phyloP scores from a whole-genome alignment of 2,888 invertebrate species.

The Punctoribates punctum region DNA sequence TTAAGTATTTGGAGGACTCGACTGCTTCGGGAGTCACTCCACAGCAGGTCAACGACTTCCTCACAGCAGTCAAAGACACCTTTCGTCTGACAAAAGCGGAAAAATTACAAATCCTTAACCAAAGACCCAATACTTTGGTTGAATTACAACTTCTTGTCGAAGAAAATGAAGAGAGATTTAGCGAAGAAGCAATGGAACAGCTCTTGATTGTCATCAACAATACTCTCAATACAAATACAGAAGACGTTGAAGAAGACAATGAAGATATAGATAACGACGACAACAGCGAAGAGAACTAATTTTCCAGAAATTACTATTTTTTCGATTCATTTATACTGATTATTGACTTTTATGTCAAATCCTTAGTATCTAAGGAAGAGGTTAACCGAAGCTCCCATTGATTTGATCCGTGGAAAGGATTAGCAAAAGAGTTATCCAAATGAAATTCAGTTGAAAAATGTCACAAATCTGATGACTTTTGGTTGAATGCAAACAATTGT shows the following conservation, averaged over 20 bases:
- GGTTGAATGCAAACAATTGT: too few species aligned
- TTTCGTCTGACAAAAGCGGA: slow-evolving; percentile 41
- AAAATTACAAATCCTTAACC: slow-evolving; percentile 42
- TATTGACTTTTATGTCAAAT: too few species aligned
- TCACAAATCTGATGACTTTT: too few species aligned
- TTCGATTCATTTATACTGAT: too few species aligned
- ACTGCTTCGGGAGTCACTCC: background rate
- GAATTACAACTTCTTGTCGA: slow-evolving; percentile 42
- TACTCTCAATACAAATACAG: slow-evolving; percentile 8
- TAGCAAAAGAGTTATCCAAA: too few species aligned
- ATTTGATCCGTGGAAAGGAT: too few species aligned
- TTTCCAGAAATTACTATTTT: background rate
- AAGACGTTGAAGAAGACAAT: background rate
- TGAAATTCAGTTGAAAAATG: too few species aligned
- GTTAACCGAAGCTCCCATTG: too few species aligned
- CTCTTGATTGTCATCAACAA: slow-evolving; percentile 31
- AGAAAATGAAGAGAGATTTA: slow-evolving; percentile 42
- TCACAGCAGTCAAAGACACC: slow-evolving; percentile 33
- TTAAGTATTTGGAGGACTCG: slow-evolving; percentile 41
- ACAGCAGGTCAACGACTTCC: background rate
- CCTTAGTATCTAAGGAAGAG: too few species aligned
- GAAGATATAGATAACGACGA: background rate
- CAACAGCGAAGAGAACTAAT: background rate
- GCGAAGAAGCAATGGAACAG: slow-evolving; percentile 39
- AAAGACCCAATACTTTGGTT: slow-evolving; percentile 31